Conservation (phyloP, 2,888 invertebrate genomes). For the Hemaris fuciformis region DNA sequence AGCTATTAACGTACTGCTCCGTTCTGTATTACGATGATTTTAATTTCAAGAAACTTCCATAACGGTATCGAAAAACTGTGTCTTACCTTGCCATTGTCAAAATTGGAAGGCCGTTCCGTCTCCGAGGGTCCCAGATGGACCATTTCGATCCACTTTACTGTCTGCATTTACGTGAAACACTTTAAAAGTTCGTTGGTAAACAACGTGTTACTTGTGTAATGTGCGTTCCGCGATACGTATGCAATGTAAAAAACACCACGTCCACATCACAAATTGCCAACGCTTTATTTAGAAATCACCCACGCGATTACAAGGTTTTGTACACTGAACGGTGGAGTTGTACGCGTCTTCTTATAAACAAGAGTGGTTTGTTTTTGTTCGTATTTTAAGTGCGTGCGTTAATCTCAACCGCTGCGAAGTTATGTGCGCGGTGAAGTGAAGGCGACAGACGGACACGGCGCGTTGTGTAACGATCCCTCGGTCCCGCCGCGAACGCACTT, state of each 20-base stretch:
- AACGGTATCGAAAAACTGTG: slow-evolving; percentile 40
- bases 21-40: not conserved
- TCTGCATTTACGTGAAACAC: slow-evolving; percentile 58
- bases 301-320: slow-evolving; percentile 67
- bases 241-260: slow-evolving; percentile 50
- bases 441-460: not conserved
- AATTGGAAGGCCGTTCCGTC: slow-evolving; percentile 58
- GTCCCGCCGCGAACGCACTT: slow-evolving; percentile 22
- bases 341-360: slow-evolving; percentile 66
- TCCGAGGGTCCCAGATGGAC: slow-evolving; percentile 63
- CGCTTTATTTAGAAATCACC: slow-evolving; percentile 68
- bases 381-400: slow-evolving; percentile 45
- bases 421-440: slow-evolving; percentile 21
- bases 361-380: slow-evolving; percentile 45
- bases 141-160: slow-evolving; percentile 77
- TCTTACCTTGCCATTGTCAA: slow-evolving; percentile 70
- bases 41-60: slow-evolving; percentile 8
- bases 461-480: not conserved
- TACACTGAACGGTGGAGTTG: slow-evolving; percentile 53
- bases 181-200: slow-evolving; percentile 23
- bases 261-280: slow-evolving; percentile 55
- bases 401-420: slow-evolving; percentile 40
- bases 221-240: slow-evolving; percentile 33
- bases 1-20: not conserved
- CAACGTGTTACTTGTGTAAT: slow-evolving; percentile 18